Evolutionary conservation across 2,797 vertebrate species (phyloP).

Genomic region (Argya squamiceps): DNA sequence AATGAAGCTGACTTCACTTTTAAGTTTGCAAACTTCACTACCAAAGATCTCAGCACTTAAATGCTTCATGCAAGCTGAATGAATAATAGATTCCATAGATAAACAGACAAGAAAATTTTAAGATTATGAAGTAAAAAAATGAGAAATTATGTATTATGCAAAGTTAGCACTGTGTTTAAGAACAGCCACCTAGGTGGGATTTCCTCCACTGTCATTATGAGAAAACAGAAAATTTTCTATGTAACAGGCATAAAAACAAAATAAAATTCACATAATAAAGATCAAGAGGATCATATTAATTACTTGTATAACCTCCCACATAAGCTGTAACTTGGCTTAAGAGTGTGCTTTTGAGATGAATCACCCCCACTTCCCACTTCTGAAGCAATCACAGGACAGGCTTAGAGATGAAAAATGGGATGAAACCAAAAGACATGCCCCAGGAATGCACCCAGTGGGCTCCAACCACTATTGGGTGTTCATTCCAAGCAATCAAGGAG

Average conservation of each 20-base stretch:
- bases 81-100: neutral
- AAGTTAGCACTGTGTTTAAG: neutral
- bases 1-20: constrained; percentile 10
- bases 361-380: neutral
- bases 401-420: neutral
- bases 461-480: neutral
- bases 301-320: neutral
- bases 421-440: neutral
- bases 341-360: neutral
- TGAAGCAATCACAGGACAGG: neutral
- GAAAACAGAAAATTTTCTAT: neutral
- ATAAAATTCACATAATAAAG: neutral
- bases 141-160: neutral
- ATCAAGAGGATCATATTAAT: neutral
- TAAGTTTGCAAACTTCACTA: constrained; percentile 27
- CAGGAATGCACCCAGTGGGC: neutral
- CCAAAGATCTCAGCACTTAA: constrained; percentile 2
- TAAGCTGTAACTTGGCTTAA: neutral
- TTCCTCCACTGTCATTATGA: neutral
- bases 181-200: neutral
- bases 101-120: neutral
- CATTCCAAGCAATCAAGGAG: neutral
- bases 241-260: neutral
- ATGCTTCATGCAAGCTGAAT: neutral
- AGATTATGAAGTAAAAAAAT: neutral